These are phyloP conservation scores for Molothrus aeneus DNA, from an alignment of 2,797 vertebrate species.

Conservation along the genomic window DNA sequence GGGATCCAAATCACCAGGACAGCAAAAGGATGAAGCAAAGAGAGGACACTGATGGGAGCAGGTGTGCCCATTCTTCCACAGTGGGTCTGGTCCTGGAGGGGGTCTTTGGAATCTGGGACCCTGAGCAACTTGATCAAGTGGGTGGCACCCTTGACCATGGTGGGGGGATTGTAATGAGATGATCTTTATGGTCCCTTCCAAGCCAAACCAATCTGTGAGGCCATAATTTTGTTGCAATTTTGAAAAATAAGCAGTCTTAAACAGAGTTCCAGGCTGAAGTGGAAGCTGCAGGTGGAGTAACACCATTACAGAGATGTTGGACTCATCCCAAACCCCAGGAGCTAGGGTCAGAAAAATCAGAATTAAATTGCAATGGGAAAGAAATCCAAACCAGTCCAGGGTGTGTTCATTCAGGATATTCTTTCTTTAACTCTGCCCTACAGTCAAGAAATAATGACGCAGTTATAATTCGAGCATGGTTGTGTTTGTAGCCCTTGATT, in stretches of 20 bases:
- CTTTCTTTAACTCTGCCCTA: constrained; percentile 64
- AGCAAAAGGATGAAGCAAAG: neutral
- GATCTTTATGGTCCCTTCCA: neutral
- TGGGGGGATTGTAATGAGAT: neutral
- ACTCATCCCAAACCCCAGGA: constrained; percentile 59
- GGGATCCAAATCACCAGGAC: neutral
- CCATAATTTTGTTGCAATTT: neutral
- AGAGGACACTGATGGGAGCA: neutral
- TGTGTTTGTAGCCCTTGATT: constrained; percentile 52
- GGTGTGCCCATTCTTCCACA: neutral
- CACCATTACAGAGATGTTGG: constrained; percentile 39
- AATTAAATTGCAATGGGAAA: constrained; percentile 38
- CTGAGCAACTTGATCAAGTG: neutral
- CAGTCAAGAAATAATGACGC: constrained; percentile 58
- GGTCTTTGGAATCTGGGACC: neutral
- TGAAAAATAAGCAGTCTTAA: neutral
- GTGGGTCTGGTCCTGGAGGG: neutral
- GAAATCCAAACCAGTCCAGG: constrained; percentile 59
- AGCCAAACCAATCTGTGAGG: neutral
- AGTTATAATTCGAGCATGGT: constrained; percentile 31
- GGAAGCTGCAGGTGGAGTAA: constrained; percentile 48
- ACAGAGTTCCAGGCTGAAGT: neutral
- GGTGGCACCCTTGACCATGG: no score
- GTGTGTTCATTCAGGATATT: constrained; percentile 59
- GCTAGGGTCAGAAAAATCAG: constrained; percentile 48